Evolutionary conservation across 2,797 vertebrate genomes (phyloP), one percentile per base, ranked within the genome.

Genomic region (Botia kubotai): DNA sequence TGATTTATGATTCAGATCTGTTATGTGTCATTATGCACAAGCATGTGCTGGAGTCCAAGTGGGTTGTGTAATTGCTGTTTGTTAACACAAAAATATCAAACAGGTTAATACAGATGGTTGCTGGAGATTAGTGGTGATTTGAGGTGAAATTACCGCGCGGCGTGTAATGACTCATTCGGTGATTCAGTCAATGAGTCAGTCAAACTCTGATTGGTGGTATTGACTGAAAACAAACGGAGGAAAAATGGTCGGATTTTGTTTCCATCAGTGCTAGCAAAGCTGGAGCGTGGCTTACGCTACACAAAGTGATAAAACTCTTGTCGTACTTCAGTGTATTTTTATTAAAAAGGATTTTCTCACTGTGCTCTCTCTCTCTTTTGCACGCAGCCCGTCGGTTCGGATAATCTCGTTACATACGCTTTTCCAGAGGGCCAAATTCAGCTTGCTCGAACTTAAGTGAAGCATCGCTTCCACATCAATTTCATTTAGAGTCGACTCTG

Each of bases 371-470:
- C 67, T 70, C 6, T 57, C 14, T 74, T 39, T 50, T 43, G 55
- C 21, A 71, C 77, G 76, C 48, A 72, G 73, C 66, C 79, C 19
- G 65, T 77, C 72, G 39, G 39, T 75, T 75, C 63, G 62, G 62
- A 43, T 86, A 82, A 87, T 83, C 72, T 62, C 23, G 60, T 83
- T 81, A 79, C 26, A 2, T 74, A 57, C 12, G 70, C 58, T 77
- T 83, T 84, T 82, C 75, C 78, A 48, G 77, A 79, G 70, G 68
- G 71, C 79, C 55, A 60, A 85, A 86, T 81, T 85, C 68, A 68
- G 63, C 85, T 71, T 52, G 43, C 76, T 80, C 7, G 4, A 63
- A 53, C 11, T 17, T 58, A 81, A 81, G 62, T 46, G 43, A 82
- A 70, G 71, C 67, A 81, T 84, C 72, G 52, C 82, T 83, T 77